Evolutionary conservation across 2,797 vertebrate species (phyloP).

Genomic region (Paedocypris micromegethes): DNA sequence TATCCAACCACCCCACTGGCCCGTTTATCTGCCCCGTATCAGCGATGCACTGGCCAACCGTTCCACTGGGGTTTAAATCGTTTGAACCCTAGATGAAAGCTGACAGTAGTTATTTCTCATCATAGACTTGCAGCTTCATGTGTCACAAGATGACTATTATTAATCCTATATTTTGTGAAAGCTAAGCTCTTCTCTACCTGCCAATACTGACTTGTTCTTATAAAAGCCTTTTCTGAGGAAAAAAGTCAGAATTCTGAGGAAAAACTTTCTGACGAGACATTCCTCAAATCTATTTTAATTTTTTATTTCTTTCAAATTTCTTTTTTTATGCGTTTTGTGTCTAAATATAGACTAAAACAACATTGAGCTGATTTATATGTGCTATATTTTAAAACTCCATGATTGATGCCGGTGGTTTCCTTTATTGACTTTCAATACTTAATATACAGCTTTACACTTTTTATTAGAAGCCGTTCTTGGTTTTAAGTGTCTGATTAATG

Average conservation of each 20-base stretch:
- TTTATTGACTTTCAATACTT: slow-evolving; percentile 57
- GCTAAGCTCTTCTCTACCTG: slow-evolving; percentile 60
- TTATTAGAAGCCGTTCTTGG: slow-evolving; percentile 57
- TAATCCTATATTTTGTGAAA: slow-evolving; percentile 58
- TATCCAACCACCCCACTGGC: slow-evolving; percentile 10
- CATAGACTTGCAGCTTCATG: slow-evolving; percentile 69
- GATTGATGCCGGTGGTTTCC: slow-evolving; percentile 50
- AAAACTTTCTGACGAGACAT: no score
- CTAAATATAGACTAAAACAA: no score
- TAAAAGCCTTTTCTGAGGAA: no score
- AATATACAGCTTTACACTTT: slow-evolving; percentile 62
- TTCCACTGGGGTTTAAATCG: slow-evolving; percentile 71
- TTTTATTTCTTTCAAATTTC: no score
- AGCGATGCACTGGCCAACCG: slow-evolving; percentile 43
- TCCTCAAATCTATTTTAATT: no score
- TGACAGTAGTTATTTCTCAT: slow-evolving; percentile 83
- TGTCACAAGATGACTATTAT: slow-evolving; percentile 73
- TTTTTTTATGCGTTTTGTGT: no score
- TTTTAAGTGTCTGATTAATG: slow-evolving; percentile 60
- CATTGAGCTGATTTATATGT: no score
- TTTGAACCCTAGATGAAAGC: slow-evolving; percentile 64
- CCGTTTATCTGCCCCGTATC: not conserved
- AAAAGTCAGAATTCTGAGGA: no score
- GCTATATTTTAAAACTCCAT: not conserved
- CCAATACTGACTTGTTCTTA: slow-evolving; percentile 68